Conservation (phyloP, 2,888 invertebrate genomes). For the Tuberolachnus salignus region DNA sequence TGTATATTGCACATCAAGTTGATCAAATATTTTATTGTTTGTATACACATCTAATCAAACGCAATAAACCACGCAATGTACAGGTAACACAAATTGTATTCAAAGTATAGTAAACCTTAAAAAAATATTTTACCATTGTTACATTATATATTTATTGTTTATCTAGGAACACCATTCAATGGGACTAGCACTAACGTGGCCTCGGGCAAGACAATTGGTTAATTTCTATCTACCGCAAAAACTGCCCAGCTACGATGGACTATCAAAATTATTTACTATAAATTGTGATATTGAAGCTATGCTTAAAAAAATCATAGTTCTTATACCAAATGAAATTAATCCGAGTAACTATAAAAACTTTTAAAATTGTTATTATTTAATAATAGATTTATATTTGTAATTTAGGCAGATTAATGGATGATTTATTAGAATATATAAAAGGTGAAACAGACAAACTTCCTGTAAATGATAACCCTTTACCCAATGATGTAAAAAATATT, state of each 20-base stretch:
- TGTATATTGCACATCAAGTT: constrained; percentile 72
- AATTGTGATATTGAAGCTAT: constrained; percentile 81
- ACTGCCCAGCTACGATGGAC: constrained; percentile 82
- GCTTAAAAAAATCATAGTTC: constrained; percentile 72
- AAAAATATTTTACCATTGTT: background rate
- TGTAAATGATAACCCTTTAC: constrained; percentile 59
- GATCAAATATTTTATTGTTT: constrained; percentile 88
- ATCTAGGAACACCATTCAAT: constrained; percentile 78
- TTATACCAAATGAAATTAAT: constrained; percentile 74
- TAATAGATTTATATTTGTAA: constrained; percentile 11
- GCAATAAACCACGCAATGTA: constrained; percentile 66
- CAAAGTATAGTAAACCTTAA: background rate
- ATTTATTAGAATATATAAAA: constrained; percentile 73
- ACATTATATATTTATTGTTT: background rate
- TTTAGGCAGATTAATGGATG: constrained; percentile 65
- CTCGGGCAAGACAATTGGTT: constrained; percentile 73
- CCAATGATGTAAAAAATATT: constrained; percentile 59
- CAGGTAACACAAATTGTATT: constrained; percentile 59
- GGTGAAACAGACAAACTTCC: constrained; percentile 69
- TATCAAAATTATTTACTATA: constrained; percentile 66
- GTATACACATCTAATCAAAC: constrained; percentile 80
- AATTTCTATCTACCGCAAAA: constrained; percentile 60
- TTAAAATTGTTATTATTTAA: background rate
- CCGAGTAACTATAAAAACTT: constrained; percentile 66
- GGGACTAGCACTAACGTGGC: constrained; percentile 74